Conservation (phyloP, 2,888 invertebrate species). For the Lumbricus terrestris region DNA sequence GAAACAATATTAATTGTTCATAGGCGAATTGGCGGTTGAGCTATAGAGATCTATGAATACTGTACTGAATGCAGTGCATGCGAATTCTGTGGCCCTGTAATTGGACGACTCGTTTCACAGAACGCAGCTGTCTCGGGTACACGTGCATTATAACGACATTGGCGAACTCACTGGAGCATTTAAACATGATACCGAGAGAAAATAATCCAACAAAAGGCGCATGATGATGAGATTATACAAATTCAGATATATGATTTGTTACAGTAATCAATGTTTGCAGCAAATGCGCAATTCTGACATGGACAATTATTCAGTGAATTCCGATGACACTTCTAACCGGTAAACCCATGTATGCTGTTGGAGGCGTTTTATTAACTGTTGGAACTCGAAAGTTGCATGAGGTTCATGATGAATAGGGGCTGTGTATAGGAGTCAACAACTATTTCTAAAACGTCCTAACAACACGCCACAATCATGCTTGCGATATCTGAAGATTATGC, state of each 20-base stretch:
- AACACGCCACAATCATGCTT: no score
- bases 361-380: neutral
- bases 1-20: neutral
- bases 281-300: neutral
- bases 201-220: neutral
- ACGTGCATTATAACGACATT: neutral
- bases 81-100: neutral
- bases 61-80: neutral
- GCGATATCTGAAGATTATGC: neutral
- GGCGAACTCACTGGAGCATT: neutral
- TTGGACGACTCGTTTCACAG: no score
- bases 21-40: neutral
- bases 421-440: no score
- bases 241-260: neutral
- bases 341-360: neutral
- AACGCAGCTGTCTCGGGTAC: no score
- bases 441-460: no score
- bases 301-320: neutral
- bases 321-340: neutral
- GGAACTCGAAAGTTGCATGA: no score
- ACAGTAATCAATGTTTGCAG: no score
- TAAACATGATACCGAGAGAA: neutral
- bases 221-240: neutral
- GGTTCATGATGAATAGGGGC: no score
- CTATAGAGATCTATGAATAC: neutral